Evolutionary conservation across 2,797 vertebrate genomes (phyloP), one percentile per base, ranked within the genome.

Genomic region (Rhadinocentrus ornatus): DNA sequence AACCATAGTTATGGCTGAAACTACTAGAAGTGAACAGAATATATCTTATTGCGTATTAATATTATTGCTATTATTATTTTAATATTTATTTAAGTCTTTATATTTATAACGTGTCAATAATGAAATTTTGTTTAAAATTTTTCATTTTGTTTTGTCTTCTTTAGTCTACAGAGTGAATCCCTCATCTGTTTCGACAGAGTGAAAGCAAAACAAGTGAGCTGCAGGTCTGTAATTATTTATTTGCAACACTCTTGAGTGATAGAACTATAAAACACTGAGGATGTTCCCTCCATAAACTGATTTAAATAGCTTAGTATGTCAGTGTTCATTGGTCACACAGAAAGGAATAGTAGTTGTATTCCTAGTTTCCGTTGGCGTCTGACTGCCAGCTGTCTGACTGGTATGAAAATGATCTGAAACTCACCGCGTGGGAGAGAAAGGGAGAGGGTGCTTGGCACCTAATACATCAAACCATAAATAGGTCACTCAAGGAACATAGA

Each of bases 221-320:
- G 89, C 91, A 93, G 88, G 94, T 93, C 31, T 65, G 87, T 86
- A 22, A 66, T 66, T 15, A 54, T 8, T 88, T 31, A 66, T 64
- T 22, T 55, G 2, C 29, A 39, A n/a, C 7, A 26, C 6, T 13
- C 11, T 46, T 18, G 35, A 18, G 3, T 52, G 11, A 6, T 13
- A 35, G 6, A 32, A 44, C 8, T 29, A 8, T 3, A 37, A 24
- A 24, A 53, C 3, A 9, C 1, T 0, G 1, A 22, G 6, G 22
- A 3, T 32, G 3, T 26, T 29, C 1, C 59, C 18, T 62, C 13
- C 39, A 20, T 31, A 27, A 1, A 26, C 37, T 18, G 8, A 1
- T n/a, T 8, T 27, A 44, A 1, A n/a, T 9, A 2, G 44, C 6
- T 15, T 20, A 20, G 37, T 31, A 27, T n/a, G 15, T 60, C 20